Evolutionary conservation across 2,888 invertebrate species (phyloP), one percentile per base, ranked within the genome.

Genomic region (Megaustenia siamemsis): DNA sequence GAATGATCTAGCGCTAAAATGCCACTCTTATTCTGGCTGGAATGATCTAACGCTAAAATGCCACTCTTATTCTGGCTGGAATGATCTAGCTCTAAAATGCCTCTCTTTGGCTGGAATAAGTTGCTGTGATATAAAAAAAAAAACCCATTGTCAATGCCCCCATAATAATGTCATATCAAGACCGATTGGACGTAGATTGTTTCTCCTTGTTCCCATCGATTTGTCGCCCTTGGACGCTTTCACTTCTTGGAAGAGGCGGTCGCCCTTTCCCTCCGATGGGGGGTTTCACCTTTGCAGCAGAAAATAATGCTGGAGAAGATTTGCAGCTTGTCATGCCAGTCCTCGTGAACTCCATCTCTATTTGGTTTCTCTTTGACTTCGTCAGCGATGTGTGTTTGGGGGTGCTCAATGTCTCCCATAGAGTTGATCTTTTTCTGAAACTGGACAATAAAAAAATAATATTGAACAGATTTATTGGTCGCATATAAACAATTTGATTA

Each of bases 371-470:
- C 32, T 87, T 86, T n/a, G 78, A 81, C 12, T 86, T 76, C 0
- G 82, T 79, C 56, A 43, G 78, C 10, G 87, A 86, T 12, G 66
- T 66, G 60, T 85, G 71, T 60, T 86, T 87, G 0, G 88, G 88
- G 4, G 83, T 73, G 73, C 88, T 88, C 28, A 88, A 82, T 3
- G 79, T 77, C 24, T 87, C 86, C 88, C 88, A 88, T 56, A 88
- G 40, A 15, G 68, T 35, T 18, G 68, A 15, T 8, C 53, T 21
- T 24, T 45, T 80, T 5, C 80, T 49, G 35, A 12, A 79, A 28
- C 35, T 28, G 32, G 28, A 5, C 18, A 28, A 35, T 35, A 4
- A 18, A 15, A 38, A 1, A 66, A 28, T n/a, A 66, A 28, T 15
- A 66, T 4, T 6, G 32, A 18, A 66, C 5, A 12, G 28, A 28